Evolutionary conservation across 2,888 invertebrate species (phyloP), one percentile per base, ranked within the genome.

Genomic region (Phengaris arion): DNA sequence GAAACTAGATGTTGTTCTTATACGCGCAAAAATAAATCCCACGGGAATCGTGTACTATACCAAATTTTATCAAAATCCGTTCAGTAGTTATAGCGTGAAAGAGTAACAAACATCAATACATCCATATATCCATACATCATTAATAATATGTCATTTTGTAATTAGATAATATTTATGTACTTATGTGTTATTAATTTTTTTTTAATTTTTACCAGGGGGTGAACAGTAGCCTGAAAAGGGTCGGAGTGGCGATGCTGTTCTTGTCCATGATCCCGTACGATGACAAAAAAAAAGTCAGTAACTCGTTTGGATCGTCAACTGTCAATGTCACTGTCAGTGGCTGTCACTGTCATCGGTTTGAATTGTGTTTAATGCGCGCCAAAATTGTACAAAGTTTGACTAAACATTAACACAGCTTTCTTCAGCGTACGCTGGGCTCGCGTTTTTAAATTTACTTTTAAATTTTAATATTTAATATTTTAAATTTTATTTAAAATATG

Each of bases 261-360:
- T 82, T 93, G 55, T 86, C 92, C 46, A 86, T 92, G 72, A 75
- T 75, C 15, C 87, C 89, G 1, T 80, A 87, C 75, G 86, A 86
- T 82, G 87, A 87, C 78, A 89, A 85, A 82, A 86, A 87, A 76
- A 91, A 92, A 93, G 93, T 93, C 86, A 89, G 92, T 93, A 85
- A 82, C 80, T 83, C 80, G 82, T 79, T 76, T 79, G 76, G 68
- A 64, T 51, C 64, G 74, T 74, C 74, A 54, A 5, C 10, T 55
- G 57, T 74, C 10, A 46, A 57, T 64, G 52, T 51, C 70, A 70
- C 6, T 64, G 52, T 51, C 70, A 70, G 10, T 48, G 48, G 48
- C 64, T 45, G 64, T 64, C 64, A 64, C 64, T 64, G 35, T 64
- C 35, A 64, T 64, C 35, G 35, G 64, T 45, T 64, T 64, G 54